phyloP scores from a whole-genome alignment of 2,797 vertebrate species.

The Apogon hyalosoma region DNA sequence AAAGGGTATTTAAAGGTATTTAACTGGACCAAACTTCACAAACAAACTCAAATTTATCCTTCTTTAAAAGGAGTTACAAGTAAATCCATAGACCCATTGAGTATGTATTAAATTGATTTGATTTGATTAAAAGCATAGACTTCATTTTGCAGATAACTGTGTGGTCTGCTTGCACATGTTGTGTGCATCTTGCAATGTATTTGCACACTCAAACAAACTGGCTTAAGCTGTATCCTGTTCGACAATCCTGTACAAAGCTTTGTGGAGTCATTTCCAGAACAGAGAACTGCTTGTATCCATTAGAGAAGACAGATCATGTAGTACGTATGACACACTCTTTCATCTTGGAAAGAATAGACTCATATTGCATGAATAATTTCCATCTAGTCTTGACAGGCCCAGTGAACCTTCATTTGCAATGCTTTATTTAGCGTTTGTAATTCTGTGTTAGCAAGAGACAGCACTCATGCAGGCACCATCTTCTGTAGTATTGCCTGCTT shows the following conservation, averaged over 20 bases:
- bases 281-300: constrained; percentile 59
- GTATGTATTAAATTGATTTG: background rate
- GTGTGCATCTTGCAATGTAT: constrained; percentile 4
- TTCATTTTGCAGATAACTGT: constrained; percentile 3
- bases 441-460: constrained; percentile 74
- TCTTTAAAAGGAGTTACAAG: no score
- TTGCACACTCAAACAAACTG: constrained; percentile 26
- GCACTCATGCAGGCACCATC: constrained; percentile 71
- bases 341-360: constrained; percentile 66
- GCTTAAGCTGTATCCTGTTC: constrained; percentile 24
- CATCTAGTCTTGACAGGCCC: constrained; percentile 72
- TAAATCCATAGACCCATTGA: background rate
- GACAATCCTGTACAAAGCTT: constrained; percentile 25
- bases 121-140: background rate
- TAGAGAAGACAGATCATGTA: constrained; percentile 55
- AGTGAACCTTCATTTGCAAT: constrained; percentile 78
- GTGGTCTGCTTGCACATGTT: constrained; percentile 2
- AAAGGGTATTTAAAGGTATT: no score
- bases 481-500: constrained; percentile 54
- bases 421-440: constrained; percentile 80
- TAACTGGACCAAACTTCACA: no score
- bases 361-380: constrained; percentile 77
- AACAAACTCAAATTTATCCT: no score
- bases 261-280: constrained; percentile 58
- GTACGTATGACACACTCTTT: constrained; percentile 62